These are phyloP conservation scores for Corythoichthys intestinalis DNA, from an alignment of 2,113 vertebrate species.

Conservation along the genomic window DNA sequence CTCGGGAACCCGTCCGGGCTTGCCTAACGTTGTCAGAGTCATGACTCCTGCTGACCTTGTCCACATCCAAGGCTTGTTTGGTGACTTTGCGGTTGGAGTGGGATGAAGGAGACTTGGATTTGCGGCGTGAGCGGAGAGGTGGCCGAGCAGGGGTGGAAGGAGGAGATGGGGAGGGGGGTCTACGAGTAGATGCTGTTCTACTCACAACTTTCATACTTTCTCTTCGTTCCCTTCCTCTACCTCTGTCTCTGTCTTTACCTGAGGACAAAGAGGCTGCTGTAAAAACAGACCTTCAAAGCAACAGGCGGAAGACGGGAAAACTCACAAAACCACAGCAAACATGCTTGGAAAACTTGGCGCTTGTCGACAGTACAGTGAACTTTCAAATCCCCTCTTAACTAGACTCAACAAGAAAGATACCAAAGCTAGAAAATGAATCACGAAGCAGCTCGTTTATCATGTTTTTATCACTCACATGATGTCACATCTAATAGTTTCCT, in stretches of 20 bases:
- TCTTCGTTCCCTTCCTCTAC: slow-evolving; percentile 50
- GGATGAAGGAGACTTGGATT: slow-evolving; percentile 58
- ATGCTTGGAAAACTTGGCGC: slow-evolving; percentile 15
- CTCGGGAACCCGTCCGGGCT: slow-evolving; percentile 19
- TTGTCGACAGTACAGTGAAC: not conserved
- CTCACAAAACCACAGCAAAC: slow-evolving; percentile 40
- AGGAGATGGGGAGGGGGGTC: slow-evolving; percentile 23
- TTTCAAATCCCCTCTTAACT: slow-evolving; percentile 4
- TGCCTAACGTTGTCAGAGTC: slow-evolving; percentile 8
- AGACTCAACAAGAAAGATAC: too few species aligned
- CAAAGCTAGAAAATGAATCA: not conserved
- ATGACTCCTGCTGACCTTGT: slow-evolving; percentile 53
- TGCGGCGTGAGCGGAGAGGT: slow-evolving; percentile 48
- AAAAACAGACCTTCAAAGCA: slow-evolving; percentile 5
- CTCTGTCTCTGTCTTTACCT: slow-evolving; percentile 63
- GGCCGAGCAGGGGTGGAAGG: slow-evolving; percentile 45
- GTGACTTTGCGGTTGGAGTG: slow-evolving; percentile 44
- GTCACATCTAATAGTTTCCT: not conserved
- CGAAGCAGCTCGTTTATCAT: not conserved
- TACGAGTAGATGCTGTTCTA: slow-evolving; percentile 47
- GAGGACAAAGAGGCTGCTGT: slow-evolving; percentile 34
- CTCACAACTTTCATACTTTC: slow-evolving; percentile 46
- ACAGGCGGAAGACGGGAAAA: not conserved
- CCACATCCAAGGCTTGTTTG: slow-evolving; percentile 78
- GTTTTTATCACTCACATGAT: not conserved